Evolutionary conservation across 92 coral and sea anemone species (phyloP).

Genomic region (Pocillopora grandis): DNA sequence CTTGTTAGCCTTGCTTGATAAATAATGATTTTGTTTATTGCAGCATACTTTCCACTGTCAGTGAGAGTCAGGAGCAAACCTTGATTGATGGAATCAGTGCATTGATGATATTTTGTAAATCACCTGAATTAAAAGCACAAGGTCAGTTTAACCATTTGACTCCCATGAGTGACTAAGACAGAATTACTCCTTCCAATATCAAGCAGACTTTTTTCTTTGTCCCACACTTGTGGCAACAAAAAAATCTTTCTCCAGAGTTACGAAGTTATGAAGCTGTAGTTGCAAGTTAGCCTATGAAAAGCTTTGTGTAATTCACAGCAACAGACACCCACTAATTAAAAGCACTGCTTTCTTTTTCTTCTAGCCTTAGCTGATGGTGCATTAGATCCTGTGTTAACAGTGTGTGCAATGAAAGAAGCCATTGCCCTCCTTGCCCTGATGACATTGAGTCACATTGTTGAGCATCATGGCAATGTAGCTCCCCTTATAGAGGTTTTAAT

Average conservation of each 20-base stretch:
- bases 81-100: conserved; percentile 91
- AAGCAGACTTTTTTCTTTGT: too few relatives aligned
- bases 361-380: conserved; percentile 97
- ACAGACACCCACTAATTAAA: background rate
- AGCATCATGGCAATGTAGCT: conserved; percentile 93
- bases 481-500: conserved; percentile 91
- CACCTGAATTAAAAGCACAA: conserved; percentile 87
- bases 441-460: conserved; percentile 95
- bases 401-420: conserved; percentile 95
- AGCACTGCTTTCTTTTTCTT: background rate
- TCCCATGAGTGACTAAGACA: too few relatives aligned
- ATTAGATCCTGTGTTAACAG: conserved; percentile 84
- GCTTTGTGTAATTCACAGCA: too few relatives aligned
- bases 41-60: conserved; percentile 85
- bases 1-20: too few relatives aligned
- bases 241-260: too few relatives aligned
- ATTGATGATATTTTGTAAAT: conserved; percentile 93
- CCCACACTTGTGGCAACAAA: too few relatives aligned
- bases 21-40: conserved; percentile 13
- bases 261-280: background rate
- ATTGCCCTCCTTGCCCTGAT: conserved; percentile 89
- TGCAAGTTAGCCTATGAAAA: background rate
- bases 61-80: conserved; percentile 83
- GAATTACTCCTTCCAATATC: too few relatives aligned
- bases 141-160: conserved; percentile 47